A percentile compares a stretch with the other conserved stretches of the same genome.
Conservation (phyloP, 2,797 vertebrate species). For the Pitangus sulphuratus region DNA sequence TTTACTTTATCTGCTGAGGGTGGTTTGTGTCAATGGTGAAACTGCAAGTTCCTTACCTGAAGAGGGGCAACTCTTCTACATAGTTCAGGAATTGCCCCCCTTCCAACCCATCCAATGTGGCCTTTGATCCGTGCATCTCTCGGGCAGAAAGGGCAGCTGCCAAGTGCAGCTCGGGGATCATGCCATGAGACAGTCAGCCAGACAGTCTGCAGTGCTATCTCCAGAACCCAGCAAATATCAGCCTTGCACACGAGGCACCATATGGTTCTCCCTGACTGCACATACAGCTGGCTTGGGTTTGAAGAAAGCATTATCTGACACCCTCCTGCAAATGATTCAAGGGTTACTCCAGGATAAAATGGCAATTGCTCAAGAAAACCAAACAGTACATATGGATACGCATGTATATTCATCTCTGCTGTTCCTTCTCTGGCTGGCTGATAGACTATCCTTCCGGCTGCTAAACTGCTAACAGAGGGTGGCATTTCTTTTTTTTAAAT, state of each 20-base stretch:
- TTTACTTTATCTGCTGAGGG: neutral
- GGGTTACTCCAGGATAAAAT: conserved; percentile 22
- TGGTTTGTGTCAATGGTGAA: neutral
- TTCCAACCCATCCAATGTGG: neutral
- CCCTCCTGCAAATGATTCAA: neutral
- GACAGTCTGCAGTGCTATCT: neutral
- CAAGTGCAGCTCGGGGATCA: neutral
- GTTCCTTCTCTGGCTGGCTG: neutral
- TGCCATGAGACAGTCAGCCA: neutral
- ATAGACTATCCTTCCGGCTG: neutral
- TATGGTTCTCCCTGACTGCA: conserved; percentile 11
- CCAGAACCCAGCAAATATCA: neutral
- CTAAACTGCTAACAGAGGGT: neutral
- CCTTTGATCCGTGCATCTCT: neutral
- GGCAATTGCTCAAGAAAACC: conserved; percentile 15
- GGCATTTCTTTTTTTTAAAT: neutral
- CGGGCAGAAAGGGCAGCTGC: neutral
- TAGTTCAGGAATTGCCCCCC: neutral
- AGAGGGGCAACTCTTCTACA: neutral
- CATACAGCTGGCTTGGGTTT: neutral
- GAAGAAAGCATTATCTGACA: conserved; percentile 11
- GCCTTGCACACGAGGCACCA: neutral
- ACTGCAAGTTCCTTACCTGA: neutral
- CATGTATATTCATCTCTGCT: neutral
- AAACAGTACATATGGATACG: neutral